Conservation (phyloP, 2,797 vertebrate genomes). For the Enteromius afrohamiltoni region DNA sequence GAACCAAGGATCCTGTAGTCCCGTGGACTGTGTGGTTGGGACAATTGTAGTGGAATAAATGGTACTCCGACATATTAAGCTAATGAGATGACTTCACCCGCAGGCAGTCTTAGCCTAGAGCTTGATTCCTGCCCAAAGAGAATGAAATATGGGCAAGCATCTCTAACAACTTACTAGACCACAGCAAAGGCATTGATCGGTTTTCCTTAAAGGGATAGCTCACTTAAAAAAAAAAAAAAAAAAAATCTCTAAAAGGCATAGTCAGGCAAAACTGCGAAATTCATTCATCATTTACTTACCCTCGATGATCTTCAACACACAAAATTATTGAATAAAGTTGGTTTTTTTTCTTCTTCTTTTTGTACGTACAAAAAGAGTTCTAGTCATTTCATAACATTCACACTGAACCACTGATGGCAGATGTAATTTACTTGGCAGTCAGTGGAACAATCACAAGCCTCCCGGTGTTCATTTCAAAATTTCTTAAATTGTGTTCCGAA, state of each 20-base stretch:
- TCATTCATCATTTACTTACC: not conserved
- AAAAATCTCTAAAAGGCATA: not conserved
- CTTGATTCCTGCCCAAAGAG: constrained; percentile 1
- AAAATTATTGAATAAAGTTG: not conserved
- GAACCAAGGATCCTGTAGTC: constrained; percentile 17
- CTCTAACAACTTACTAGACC: constrained; percentile 13
- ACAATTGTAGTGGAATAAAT: constrained; percentile 22
- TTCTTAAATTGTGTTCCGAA: not conserved
- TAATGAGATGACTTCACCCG: not conserved
- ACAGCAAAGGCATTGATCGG: constrained; percentile 7
- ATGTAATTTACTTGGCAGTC: too few relatives aligned
- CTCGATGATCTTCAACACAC: not conserved
- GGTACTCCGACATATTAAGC: constrained; percentile 23
- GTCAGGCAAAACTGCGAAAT: not conserved
- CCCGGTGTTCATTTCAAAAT: not conserved
- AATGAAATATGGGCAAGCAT: constrained; percentile 18
- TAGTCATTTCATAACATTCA: too few relatives aligned
- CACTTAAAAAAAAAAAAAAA: not conserved
- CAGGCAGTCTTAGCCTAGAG: not conserved
- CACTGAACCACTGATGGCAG: too few relatives aligned
- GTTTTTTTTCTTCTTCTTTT: too few relatives aligned
- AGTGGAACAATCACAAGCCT: too few relatives aligned
- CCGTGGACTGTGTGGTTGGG: constrained; percentile 3
- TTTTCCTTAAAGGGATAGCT: not conserved
- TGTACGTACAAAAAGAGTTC: too few relatives aligned